A percentile compares a stretch with the other conserved stretches of the same genome.
phyloP scores from a whole-genome alignment of 2,113 vertebrate genomes.

The Mormyrus iriodes region DNA sequence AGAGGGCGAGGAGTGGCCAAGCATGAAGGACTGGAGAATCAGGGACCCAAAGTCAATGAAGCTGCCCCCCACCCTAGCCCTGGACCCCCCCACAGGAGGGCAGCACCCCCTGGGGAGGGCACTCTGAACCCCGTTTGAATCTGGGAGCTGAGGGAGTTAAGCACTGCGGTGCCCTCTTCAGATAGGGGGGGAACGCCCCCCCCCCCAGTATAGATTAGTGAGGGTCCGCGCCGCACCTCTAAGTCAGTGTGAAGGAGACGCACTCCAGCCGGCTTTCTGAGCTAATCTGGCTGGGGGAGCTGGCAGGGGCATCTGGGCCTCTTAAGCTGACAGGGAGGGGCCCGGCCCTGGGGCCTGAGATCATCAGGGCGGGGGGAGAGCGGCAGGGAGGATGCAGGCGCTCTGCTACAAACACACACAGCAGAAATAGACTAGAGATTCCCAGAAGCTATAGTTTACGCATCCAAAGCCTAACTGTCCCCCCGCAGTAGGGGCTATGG shows the following conservation, averaged over 20 bases:
- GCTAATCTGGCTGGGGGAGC: conserved; percentile 55
- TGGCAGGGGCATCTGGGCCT: neutral
- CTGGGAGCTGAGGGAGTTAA: neutral
- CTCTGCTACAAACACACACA: neutral
- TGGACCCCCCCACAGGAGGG: neutral
- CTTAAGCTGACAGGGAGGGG: neutral
- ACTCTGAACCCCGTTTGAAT: neutral
- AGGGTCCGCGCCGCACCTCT: conserved; percentile 43
- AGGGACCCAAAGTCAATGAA: neutral
- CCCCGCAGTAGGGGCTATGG: neutral
- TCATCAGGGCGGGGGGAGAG: neutral
- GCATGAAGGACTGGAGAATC: neutral
- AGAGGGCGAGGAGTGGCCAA: neutral
- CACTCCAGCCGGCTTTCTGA: conserved; percentile 58
- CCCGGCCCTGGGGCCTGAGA: neutral
- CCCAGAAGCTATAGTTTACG: neutral
- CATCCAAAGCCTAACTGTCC: neutral
- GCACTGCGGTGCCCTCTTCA: neutral
- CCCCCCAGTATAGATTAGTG: conserved; percentile 46
- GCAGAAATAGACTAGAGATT: neutral
- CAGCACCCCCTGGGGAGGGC: too few species aligned
- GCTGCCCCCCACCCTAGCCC: neutral
- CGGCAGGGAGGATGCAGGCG: neutral
- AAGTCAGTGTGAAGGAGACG: conserved; percentile 64
- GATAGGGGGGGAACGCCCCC: neutral